phyloP scores from a whole-genome alignment of 2,888 invertebrate species.

The Patella ulyssiponensis region DNA sequence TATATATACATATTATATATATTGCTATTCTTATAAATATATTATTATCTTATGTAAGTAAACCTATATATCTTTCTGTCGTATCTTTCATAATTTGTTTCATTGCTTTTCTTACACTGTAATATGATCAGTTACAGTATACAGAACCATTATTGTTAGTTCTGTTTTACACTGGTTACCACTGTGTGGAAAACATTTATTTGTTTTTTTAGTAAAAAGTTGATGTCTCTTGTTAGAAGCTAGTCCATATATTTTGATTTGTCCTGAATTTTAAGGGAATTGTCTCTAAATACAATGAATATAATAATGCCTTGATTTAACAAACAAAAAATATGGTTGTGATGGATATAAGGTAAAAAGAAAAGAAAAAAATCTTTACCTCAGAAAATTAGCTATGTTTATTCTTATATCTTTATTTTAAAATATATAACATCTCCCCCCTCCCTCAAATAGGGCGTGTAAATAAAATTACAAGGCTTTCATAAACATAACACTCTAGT shows the following conservation, averaged over 20 bases:
- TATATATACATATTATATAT: too few species aligned
- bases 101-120: too few species aligned
- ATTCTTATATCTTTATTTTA: neutral
- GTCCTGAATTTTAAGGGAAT: neutral
- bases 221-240: slow-evolving; percentile 2
- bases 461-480: too few species aligned
- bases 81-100: too few species aligned
- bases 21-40: too few species aligned
- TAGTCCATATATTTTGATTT: neutral
- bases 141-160: neutral
- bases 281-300: slow-evolving; percentile 11
- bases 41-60: too few species aligned
- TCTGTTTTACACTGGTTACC: neutral
- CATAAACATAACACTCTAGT: too few species aligned
- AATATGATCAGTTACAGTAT: too few species aligned
- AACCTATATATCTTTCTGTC: too few species aligned
- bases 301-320: neutral
- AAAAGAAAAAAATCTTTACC: neutral
- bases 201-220: neutral
- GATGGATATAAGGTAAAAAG: neutral
- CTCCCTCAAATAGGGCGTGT: too few species aligned
- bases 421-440: too few species aligned
- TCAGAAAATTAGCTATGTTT: neutral
- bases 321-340: slow-evolving; percentile 7
- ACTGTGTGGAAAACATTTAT: neutral